Percentiles rank a stretch among this genome's conserved stretches.
Evolutionary conservation across 2,797 vertebrate genomes (phyloP).

Genomic region (Chelmon rostratus): DNA sequence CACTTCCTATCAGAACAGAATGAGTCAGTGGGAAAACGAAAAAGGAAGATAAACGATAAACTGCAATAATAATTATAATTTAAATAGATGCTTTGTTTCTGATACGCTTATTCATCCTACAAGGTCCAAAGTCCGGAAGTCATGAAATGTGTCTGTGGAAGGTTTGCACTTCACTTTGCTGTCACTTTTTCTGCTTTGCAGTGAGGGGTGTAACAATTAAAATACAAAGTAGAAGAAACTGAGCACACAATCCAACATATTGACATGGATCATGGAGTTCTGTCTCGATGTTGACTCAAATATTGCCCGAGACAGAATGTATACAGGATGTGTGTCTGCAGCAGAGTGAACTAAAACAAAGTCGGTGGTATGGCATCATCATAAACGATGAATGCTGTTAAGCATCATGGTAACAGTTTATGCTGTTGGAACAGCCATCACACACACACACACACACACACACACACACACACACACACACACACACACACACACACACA

Average conservation of each 20-base stretch:
- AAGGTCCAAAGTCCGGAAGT: slow-evolving; percentile 1
- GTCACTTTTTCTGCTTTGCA: slow-evolving; percentile 7
- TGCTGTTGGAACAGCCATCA: background rate
- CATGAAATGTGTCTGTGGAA: slow-evolving; percentile 8
- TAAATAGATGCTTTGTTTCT: slow-evolving; percentile 7
- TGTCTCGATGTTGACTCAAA: background rate
- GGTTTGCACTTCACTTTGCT: background rate
- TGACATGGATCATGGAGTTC: background rate
- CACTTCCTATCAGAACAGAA: slow-evolving; percentile 5
- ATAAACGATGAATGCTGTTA: background rate
- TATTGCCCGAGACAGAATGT: slow-evolving; percentile 12
- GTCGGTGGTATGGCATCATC: background rate
- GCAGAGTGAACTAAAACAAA: background rate
- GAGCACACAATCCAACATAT: background rate
- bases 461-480: too few relatives aligned
- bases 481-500: too few relatives aligned
- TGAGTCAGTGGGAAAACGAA: slow-evolving; percentile 1
- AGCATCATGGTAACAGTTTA: background rate
- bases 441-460: background rate
- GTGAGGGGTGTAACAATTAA: slow-evolving; percentile 10
- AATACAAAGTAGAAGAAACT: background rate
- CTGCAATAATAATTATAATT: background rate
- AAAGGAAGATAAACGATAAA: background rate
- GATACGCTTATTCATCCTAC: slow-evolving; percentile 3
- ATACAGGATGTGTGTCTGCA: slow-evolving; percentile 25